Percentiles rank a stretch among this genome's conserved stretches.
Evolutionary conservation across 1,140 invertebrate species (phyloP).

Genomic region (Spodoptera frugiperda): DNA sequence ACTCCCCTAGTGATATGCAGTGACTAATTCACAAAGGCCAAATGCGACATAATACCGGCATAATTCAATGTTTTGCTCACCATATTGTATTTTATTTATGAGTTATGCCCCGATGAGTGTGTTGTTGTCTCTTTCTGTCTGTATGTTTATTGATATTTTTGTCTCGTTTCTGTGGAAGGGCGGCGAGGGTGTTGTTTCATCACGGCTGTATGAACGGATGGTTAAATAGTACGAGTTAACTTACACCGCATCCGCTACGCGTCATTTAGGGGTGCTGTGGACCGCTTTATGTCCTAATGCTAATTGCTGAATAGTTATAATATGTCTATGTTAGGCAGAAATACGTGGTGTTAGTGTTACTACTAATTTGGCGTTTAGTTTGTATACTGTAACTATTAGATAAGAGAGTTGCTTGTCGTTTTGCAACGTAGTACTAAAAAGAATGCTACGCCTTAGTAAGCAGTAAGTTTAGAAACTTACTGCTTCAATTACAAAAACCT

Average conservation of each 20-base stretch:
- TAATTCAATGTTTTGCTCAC: conserved; percentile 87
- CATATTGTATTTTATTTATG: conserved; percentile 87
- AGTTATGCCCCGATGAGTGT: conserved; percentile 79
- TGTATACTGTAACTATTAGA: no score
- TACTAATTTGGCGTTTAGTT: no score
- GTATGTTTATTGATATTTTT: conserved; percentile 43
- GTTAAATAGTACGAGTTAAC: conserved; percentile 84
- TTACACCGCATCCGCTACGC: conserved; percentile 80
- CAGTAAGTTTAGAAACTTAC: no score
- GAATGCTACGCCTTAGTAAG: neutral
- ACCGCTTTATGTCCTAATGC: conserved; percentile 61
- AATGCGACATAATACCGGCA: conserved; percentile 87
- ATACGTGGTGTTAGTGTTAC: neutral
- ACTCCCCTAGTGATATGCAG: conserved; percentile 73
- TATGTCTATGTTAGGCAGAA: neutral
- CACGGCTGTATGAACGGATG: conserved; percentile 78
- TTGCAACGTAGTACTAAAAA: neutral
- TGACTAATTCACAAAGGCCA: conserved; percentile 85
- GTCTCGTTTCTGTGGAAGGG: conserved; percentile 61
- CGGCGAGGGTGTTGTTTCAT: conserved; percentile 73
- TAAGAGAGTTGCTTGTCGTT: no score
- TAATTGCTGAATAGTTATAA: conserved; percentile 37
- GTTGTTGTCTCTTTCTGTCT: conserved; percentile 63
- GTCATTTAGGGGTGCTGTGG: conserved; percentile 73
- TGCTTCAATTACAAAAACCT: no score